phyloP scores from a whole-genome alignment of 2,888 invertebrate genomes.

The Eupelmus urozonus region DNA sequence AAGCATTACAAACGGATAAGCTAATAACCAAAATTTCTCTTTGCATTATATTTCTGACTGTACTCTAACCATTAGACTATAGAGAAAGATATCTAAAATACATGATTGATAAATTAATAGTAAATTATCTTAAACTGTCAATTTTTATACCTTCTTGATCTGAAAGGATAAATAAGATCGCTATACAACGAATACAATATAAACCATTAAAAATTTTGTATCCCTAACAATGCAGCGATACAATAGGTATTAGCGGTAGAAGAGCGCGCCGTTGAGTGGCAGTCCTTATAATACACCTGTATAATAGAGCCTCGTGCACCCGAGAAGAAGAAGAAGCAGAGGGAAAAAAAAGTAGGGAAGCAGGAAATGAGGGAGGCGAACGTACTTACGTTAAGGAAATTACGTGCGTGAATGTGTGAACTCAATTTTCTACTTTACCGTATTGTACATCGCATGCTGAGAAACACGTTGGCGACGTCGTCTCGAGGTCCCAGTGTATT shows the following conservation, averaged over 20 bases:
- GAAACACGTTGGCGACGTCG: conserved; percentile 30
- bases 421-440: conserved; percentile 50
- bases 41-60: too few species aligned
- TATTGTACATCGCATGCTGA: conserved; percentile 29
- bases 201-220: too few species aligned
- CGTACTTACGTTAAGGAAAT: conserved; percentile 42
- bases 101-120: too few species aligned
- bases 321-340: conserved; percentile 23
- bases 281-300: not conserved
- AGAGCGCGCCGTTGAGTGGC: not conserved
- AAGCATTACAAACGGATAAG: too few species aligned
- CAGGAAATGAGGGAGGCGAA: conserved; percentile 21
- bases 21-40: too few species aligned
- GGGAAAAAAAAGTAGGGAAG: conserved; percentile 31
- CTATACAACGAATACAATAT: too few species aligned
- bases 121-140: too few species aligned
- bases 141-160: too few species aligned
- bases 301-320: conserved; percentile 28
- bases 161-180: too few species aligned
- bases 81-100: too few species aligned
- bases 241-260: not conserved
- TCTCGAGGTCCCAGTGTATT: conserved; percentile 26
- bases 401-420: conserved; percentile 32
- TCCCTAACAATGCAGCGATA: too few species aligned
- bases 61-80: too few species aligned